Evolutionary conservation across 2,888 invertebrate species (phyloP).

Genomic region (Tetragonula carbonaria): DNA sequence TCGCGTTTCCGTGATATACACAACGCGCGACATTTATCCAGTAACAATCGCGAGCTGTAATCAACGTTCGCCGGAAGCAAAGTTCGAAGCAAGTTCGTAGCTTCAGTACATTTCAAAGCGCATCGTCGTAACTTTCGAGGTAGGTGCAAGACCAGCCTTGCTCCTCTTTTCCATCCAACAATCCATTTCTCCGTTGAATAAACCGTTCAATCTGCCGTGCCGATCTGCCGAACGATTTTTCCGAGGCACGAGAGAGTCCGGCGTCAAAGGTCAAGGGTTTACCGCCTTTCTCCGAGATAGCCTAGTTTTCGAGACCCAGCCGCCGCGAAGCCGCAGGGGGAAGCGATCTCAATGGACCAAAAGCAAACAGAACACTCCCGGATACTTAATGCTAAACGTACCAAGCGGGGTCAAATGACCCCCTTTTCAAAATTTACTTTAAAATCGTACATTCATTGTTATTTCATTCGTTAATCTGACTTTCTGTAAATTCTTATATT

Average conservation of each 20-base stretch:
- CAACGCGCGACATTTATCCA: neutral
- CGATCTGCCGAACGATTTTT: constrained; percentile 11
- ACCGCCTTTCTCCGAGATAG: constrained; percentile 28
- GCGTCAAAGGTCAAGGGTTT: constrained; percentile 38
- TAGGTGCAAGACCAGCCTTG: no score
- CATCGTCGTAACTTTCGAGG: neutral
- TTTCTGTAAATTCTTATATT: no score
- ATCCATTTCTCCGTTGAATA: neutral
- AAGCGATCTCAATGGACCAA: constrained; percentile 2
- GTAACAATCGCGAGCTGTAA: neutral
- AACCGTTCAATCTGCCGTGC: neutral
- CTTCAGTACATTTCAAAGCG: neutral
- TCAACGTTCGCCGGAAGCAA: neutral
- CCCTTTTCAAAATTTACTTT: no score
- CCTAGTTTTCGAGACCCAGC: constrained; percentile 27
- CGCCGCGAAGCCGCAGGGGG: neutral
- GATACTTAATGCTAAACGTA: no score
- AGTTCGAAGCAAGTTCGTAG: neutral
- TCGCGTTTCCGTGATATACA: neutral
- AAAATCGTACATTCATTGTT: no score
- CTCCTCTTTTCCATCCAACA: neutral
- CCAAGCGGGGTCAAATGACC: no score
- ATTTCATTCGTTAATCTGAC: no score
- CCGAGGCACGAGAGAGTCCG: constrained; percentile 7
- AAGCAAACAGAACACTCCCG: neutral